Conservation (phyloP, 2,113 vertebrate genomes). For the Plectropomus leopardus region DNA sequence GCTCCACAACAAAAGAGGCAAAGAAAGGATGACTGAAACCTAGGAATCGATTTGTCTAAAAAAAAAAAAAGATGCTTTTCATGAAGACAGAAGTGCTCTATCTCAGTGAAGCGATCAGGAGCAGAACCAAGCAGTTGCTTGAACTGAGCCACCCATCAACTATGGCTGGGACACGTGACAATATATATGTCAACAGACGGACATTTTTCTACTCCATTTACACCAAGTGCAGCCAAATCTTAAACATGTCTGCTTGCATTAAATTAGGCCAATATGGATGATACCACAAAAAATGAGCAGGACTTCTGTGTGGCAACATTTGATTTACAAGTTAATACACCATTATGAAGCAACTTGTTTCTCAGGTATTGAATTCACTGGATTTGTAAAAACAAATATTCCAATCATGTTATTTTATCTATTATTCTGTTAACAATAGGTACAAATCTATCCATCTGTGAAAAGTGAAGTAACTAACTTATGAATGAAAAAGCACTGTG, state of each 20-base stretch:
- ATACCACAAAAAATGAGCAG: background rate
- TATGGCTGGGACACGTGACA: no score
- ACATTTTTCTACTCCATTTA: background rate
- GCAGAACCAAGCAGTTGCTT: background rate
- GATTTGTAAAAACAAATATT: background rate
- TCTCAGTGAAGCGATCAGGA: constrained; percentile 2
- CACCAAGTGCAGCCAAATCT: no score
- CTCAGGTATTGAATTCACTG: background rate
- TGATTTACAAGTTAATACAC: background rate
- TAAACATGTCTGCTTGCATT: background rate
- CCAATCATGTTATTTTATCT: background rate
- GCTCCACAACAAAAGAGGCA: constrained; percentile 25
- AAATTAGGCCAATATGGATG: background rate
- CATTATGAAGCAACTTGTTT: background rate
- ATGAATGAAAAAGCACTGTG: no score
- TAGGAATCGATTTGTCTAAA: constrained; percentile 18
- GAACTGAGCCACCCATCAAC: background rate
- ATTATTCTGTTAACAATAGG: no score
- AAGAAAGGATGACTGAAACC: background rate
- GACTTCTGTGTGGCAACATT: background rate
- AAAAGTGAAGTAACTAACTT: no score
- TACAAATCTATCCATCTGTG: no score
- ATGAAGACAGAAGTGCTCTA: constrained; percentile 7
- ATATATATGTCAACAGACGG: no score
- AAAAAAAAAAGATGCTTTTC: constrained; percentile 11